Evolutionary conservation across 2,113 vertebrate species (phyloP).

Genomic region (Gopherus evgoodei): DNA sequence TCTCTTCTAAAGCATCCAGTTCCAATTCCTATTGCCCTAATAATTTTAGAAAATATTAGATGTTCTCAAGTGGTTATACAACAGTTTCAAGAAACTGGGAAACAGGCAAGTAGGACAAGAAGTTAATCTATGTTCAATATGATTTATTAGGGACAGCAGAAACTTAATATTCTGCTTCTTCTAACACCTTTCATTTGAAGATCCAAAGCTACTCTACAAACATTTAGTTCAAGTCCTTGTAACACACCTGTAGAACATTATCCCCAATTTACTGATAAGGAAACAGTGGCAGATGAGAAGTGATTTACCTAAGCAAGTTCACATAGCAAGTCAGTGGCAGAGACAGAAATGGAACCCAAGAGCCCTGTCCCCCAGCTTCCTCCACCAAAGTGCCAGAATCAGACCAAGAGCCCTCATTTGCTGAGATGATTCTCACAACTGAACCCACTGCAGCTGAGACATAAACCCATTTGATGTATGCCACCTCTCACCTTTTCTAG

Average conservation of each 20-base stretch:
- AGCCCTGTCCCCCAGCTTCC: background rate
- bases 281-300: background rate
- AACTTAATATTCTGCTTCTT: conserved; percentile 57
- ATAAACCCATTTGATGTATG: background rate
- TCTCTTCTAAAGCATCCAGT: background rate
- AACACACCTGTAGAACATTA: conserved; percentile 49
- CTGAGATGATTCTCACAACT: background rate
- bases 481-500: background rate
- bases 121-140: conserved; percentile 49
- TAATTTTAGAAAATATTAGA: background rate
- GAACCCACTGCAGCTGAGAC: background rate
- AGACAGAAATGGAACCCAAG: background rate
- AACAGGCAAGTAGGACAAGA: conserved; percentile 47
- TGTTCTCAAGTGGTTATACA: background rate
- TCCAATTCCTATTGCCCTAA: background rate
- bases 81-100: background rate
- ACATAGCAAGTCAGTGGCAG: fast-evolving
- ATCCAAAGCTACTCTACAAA: conserved; percentile 60
- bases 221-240: conserved; percentile 57
- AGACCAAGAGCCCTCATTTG: background rate
- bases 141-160: conserved; percentile 52
- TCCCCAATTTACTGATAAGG: conserved; percentile 54
- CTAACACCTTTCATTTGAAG: conserved; percentile 33
- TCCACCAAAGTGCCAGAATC: background rate
- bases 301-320: fast-evolving